Percentiles rank a stretch among this genome's conserved stretches.
Conservation (phyloP, 2,797 vertebrate genomes). For the Trachops cirrhosus region DNA sequence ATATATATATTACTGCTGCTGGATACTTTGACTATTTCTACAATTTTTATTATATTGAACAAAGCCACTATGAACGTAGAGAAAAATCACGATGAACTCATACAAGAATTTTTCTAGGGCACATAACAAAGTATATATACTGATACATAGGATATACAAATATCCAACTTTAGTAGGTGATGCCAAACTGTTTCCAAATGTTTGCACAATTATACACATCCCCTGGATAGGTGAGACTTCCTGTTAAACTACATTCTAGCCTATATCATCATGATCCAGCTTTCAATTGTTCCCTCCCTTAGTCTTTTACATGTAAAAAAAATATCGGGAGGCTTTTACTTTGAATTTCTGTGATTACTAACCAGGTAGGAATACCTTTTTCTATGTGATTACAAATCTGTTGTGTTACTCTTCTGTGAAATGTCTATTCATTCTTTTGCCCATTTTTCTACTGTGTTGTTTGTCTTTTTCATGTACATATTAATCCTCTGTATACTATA, state of each 20-base stretch:
- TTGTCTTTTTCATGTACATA: conserved; percentile 38
- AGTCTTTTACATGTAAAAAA: neutral
- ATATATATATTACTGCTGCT: neutral
- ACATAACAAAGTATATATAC: neutral
- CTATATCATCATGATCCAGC: neutral
- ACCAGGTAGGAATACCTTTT: neutral
- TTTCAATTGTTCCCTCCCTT: neutral
- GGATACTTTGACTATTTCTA: neutral
- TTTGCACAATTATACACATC: neutral
- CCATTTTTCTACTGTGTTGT: neutral
- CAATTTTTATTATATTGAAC: neutral
- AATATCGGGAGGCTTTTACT: neutral
- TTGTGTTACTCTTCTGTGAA: neutral
- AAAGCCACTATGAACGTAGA: neutral
- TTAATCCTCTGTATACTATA: neutral
- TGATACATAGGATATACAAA: neutral
- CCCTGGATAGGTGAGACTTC: neutral
- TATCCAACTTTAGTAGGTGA: neutral
- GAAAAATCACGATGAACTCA: neutral
- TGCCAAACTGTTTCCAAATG: neutral
- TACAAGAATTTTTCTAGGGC: neutral
- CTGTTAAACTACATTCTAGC: neutral
- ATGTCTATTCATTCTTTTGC: neutral
- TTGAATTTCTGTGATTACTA: neutral
- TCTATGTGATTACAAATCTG: neutral